Evolutionary conservation across 1,140 invertebrate genomes (phyloP).

Genomic region (Cheumatopsyche charites): DNA sequence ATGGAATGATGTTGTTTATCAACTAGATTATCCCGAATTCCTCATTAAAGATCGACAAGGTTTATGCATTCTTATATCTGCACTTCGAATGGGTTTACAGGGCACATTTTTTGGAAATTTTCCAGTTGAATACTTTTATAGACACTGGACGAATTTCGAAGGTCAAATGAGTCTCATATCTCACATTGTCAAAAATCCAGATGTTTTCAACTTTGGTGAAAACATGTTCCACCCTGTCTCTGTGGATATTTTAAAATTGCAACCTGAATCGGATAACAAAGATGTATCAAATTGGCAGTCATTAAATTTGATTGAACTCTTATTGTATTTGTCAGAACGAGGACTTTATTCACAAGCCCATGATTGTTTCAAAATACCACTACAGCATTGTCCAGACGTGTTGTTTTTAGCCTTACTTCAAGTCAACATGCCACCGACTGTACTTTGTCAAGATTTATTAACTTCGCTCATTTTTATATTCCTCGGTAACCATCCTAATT

Average conservation of each 20-base stretch:
- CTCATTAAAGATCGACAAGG: constrained; percentile 85
- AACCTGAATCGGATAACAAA: constrained; percentile 91
- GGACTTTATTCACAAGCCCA: constrained; percentile 82
- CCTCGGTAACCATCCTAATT: constrained; percentile 92
- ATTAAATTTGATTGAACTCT: constrained; percentile 85
- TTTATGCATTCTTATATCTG: constrained; percentile 80
- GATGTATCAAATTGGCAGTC: constrained; percentile 92
- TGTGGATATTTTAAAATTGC: constrained; percentile 89
- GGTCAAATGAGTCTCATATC: constrained; percentile 89
- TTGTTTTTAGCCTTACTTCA: constrained; percentile 87
- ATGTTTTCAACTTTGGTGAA: constrained; percentile 94
- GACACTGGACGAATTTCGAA: constrained; percentile 91
- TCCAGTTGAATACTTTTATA: constrained; percentile 88
- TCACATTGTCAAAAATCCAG: constrained; percentile 86
- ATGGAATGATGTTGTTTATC: constrained; percentile 91
- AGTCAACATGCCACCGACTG: constrained; percentile 76
- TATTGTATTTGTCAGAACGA: constrained; percentile 85
- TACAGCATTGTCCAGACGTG: constrained; percentile 93
- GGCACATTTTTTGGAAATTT: constrained; percentile 77
- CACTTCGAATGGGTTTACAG: constrained; percentile 79
- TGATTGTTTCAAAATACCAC: constrained; percentile 91
- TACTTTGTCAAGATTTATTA: constrained; percentile 83
- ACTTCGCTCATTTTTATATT: constrained; percentile 88
- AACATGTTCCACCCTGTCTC: constrained; percentile 84
- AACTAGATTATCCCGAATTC: constrained; percentile 91